Evolutionary conservation across 37 sponge, comb jelly and placozoan genomes (phyloP).

Genomic region (Aplysina aerophoba): DNA sequence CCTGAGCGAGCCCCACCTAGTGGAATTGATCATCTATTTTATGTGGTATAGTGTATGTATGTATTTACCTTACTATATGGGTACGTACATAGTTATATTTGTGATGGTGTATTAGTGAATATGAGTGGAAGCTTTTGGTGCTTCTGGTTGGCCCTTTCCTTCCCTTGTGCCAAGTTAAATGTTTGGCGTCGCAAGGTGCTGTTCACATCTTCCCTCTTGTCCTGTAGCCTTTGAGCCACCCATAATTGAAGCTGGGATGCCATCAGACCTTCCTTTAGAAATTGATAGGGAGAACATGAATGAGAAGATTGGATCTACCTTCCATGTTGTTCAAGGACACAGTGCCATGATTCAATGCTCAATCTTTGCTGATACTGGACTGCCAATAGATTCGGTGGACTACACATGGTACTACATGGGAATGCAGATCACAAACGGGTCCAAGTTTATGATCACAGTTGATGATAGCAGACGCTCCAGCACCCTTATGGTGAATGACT

Average conservation of each 20-base stretch:
- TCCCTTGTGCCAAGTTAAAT: too few species aligned
- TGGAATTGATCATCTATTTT: too few species aligned
- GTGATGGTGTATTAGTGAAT: too few species aligned
- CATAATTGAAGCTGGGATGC: neutral
- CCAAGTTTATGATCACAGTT: neutral
- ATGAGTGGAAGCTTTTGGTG: too few species aligned
- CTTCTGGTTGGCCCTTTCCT: too few species aligned
- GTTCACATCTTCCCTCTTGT: neutral
- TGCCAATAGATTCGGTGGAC: neutral
- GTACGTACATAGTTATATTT: too few species aligned
- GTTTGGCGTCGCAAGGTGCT: too few species aligned
- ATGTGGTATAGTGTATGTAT: too few species aligned
- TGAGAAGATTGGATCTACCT: neutral
- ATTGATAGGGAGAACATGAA: neutral
- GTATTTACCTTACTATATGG: too few species aligned
- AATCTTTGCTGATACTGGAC: too few species aligned
- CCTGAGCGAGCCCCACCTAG: too few species aligned
- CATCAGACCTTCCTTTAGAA: neutral
- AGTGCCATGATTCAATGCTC: neutral
- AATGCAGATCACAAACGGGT: neutral
- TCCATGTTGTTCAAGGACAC: neutral
- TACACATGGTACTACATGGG: conserved; percentile 27
- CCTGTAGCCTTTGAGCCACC: neutral
- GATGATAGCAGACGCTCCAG: neutral
- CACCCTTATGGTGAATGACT: neutral